Evolutionary conservation across 1,140 invertebrate genomes (phyloP).

Genomic region (Drepana arcuata): DNA sequence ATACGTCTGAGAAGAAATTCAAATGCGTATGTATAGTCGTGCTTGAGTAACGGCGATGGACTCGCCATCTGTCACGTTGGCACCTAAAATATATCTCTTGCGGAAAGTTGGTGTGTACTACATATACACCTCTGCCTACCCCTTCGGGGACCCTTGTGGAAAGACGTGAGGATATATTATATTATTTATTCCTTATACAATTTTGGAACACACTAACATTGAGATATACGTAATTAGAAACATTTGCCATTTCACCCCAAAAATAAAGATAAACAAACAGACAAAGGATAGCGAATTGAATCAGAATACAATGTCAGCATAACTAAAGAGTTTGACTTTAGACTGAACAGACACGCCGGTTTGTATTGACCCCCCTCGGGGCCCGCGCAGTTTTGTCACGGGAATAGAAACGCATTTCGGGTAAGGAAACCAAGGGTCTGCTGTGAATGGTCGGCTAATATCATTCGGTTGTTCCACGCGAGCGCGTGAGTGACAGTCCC

Average conservation of each 20-base stretch:
- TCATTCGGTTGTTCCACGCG: constrained; percentile 31
- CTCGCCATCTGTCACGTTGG: too few species aligned
- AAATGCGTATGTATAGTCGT: too few species aligned
- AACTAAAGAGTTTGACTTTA: constrained; percentile 33
- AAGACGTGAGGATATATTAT: too few species aligned
- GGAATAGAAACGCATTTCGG: constrained; percentile 8
- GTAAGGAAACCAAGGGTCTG: constrained; percentile 13
- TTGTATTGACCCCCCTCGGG: constrained; percentile 9
- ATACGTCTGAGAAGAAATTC: too few species aligned
- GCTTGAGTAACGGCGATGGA: too few species aligned
- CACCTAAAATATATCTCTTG: too few species aligned
- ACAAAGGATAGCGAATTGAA: constrained; percentile 25
- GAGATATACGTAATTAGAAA: too few species aligned
- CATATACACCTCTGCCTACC: too few species aligned
- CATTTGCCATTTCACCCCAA: constrained; percentile 6
- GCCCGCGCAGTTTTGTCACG: constrained; percentile 1
- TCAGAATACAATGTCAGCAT: constrained; percentile 37
- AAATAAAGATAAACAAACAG: constrained; percentile 19
- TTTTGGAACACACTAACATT: too few species aligned
- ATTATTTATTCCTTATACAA: too few species aligned
- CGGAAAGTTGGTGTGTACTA: too few species aligned
- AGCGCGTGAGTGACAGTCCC: constrained; percentile 39
- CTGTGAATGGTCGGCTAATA: constrained; percentile 25
- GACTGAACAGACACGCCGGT: constrained; percentile 20
- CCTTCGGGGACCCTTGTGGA: too few species aligned